Conservation (phyloP, 2,797 vertebrate species). For the Furcifer pardalis region DNA sequence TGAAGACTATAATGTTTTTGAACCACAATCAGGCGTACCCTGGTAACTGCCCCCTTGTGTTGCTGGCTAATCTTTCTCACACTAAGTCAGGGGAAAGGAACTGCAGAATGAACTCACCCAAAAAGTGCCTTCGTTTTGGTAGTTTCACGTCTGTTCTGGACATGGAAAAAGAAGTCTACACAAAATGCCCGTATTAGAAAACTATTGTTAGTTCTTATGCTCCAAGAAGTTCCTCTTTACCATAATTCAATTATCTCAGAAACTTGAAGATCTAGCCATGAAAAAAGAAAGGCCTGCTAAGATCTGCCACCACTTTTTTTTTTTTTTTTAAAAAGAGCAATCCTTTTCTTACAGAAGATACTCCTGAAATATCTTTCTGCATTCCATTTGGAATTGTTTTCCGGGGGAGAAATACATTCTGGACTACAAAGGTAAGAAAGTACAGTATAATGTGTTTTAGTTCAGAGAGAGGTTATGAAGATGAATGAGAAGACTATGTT, state of each 20-base stretch:
- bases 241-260: conserved; percentile 45
- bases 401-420: neutral
- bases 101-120: too few species aligned
- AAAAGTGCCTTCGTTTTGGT: too few species aligned
- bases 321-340: too few species aligned
- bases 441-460: neutral
- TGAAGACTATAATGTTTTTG: too few species aligned
- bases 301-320: conserved; percentile 45
- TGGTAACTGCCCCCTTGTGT: too few species aligned
- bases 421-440: neutral
- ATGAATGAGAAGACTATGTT: neutral
- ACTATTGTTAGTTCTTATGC: neutral
- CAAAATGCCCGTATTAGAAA: neutral
- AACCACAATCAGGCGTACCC: too few species aligned
- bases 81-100: too few species aligned
- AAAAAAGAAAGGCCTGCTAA: conserved; percentile 44
- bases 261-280: conserved; percentile 38
- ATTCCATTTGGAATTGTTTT: neutral
- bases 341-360: conserved; percentile 45
- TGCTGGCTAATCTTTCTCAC: too few species aligned
- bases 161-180: too few species aligned
- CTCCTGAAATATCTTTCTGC: conserved; percentile 30
- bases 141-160: too few species aligned
- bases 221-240: neutral
- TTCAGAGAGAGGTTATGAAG: neutral